Conservation (phyloP, 2,888 invertebrate genomes). For the Himalopsyche anomala region DNA sequence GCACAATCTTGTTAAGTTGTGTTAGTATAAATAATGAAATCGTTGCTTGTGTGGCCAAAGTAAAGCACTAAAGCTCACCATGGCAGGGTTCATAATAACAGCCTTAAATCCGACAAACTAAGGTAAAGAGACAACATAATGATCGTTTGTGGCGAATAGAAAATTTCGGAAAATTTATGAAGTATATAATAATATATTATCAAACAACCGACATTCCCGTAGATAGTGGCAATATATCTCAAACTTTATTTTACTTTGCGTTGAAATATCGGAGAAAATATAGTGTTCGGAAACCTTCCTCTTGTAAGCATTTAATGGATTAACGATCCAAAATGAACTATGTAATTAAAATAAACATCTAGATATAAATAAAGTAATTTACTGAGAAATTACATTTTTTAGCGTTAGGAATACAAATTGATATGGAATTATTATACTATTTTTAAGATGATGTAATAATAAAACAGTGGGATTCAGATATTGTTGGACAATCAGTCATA, state of each 20-base stretch:
- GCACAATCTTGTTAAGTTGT: too few species aligned
- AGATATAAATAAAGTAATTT: too few species aligned
- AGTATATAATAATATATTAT: constrained; percentile 19
- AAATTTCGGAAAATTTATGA: constrained; percentile 25
- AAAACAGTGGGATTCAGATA: too few species aligned
- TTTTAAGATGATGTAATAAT: too few species aligned
- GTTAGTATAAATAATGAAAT: neutral
- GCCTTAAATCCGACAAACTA: constrained; percentile 31
- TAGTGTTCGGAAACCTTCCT: too few species aligned
- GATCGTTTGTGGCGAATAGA: constrained; percentile 20
- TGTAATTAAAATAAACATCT: too few species aligned
- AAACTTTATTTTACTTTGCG: neutral
- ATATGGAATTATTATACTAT: too few species aligned
- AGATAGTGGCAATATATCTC: neutral
- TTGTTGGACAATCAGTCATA: too few species aligned
- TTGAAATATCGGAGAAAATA: neutral
- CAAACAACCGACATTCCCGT: neutral
- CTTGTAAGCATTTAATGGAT: too few species aligned
- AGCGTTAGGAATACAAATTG: too few species aligned
- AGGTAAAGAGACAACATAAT: constrained; percentile 34
- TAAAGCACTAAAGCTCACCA: constrained; percentile 16
- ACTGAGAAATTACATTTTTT: too few species aligned
- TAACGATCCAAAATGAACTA: too few species aligned
- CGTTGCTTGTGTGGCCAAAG: neutral
- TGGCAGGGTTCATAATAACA: constrained; percentile 30